Conservation (phyloP, 2,797 vertebrate genomes). For the Silurus lanzhouensis region DNA sequence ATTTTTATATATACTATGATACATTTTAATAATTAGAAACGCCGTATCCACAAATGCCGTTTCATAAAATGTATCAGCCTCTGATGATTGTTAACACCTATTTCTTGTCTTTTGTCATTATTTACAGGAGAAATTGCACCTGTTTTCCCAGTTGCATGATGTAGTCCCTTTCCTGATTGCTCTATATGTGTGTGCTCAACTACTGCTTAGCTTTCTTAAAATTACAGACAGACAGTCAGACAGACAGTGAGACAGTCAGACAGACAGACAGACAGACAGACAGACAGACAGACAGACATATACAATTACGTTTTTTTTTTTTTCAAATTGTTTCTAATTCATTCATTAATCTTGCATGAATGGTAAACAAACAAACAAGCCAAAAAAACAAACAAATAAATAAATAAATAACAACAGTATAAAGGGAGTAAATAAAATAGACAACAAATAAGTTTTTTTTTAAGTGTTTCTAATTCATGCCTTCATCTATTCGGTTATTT, state of each 20-base stretch:
- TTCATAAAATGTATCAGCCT: background rate
- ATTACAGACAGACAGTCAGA: too few species aligned
- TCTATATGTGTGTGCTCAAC: background rate
- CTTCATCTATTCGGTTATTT: background rate
- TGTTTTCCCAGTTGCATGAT: background rate
- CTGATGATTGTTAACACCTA: constrained; percentile 10
- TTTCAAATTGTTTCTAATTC: too few species aligned
- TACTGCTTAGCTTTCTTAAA: background rate
- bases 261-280: too few species aligned
- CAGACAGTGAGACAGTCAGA: too few species aligned
- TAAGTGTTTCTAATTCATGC: background rate
- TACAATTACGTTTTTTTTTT: too few species aligned
- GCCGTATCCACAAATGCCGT: background rate
- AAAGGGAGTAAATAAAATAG: too few species aligned
- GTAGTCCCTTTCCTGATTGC: background rate
- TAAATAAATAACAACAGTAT: background rate
- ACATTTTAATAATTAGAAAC: background rate
- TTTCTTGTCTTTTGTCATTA: constrained; percentile 1
- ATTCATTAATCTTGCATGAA: background rate
- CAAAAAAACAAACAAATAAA: too few species aligned
- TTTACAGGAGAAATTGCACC: background rate
- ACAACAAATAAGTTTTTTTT: too few species aligned
- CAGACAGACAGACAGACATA: too few species aligned
- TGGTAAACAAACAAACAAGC: background rate
- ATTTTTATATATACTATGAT: background rate